Evolutionary conservation across 2,888 invertebrate genomes (phyloP), one percentile per base, ranked within the genome.

Genomic region (Invenusta paracnida): DNA sequence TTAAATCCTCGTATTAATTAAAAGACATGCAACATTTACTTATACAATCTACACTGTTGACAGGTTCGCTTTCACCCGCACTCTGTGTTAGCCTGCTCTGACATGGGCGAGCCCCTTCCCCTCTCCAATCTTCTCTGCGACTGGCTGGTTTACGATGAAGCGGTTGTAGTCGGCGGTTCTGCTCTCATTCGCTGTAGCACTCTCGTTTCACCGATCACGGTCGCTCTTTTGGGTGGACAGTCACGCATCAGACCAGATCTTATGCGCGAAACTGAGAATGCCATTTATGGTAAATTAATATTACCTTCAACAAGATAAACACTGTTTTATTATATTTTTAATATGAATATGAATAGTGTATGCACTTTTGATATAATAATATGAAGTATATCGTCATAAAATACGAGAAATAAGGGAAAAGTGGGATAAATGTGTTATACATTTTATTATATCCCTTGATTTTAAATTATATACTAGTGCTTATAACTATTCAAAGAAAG

Each of bases 121-220:
- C 91, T 93, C 0, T 90, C 91, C 81, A 89, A 90, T 73, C 90
- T 95, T 83, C 94, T 94, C 0, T 94, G 94, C 13, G 95, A 96
- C 89, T 97, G 96, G 96, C 92, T 96, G 23, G 93, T 95, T 13
- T 97, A 94, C 89, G 96, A 96, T 89, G 96, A 96, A 91, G 94
- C 96, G 91, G 94, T 94, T 0, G 93, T 95, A 81, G 87, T 88
- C 23, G 92, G 94, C 25, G 89, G 89, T 13, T 92, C 94, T 85
- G 94, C 95, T 87, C 94, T 94, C 89, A 93, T 95, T 0, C 94
- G 94, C 81, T 95, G 95, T 88, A 95, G 94, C 87, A 96, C 97
- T 0, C 91, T 95, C 2, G 94, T 97, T 0, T 94, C 96, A 11
- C 94, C 96, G 0, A 90, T 96, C 25, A 94, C 95, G 0, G 94